phyloP scores from a whole-genome alignment of 1,140 invertebrate species.

The Drosophila orosa region DNA sequence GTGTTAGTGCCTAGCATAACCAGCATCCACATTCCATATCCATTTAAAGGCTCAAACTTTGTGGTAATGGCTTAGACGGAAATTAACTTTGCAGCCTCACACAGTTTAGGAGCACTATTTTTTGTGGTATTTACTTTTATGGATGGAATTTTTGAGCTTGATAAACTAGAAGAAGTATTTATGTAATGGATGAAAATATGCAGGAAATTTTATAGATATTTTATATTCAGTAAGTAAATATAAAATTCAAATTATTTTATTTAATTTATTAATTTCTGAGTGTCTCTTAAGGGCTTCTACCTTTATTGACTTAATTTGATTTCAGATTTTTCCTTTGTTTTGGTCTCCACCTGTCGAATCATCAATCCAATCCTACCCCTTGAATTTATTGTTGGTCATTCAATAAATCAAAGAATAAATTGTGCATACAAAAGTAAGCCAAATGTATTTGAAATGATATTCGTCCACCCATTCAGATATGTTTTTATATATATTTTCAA shows the following conservation, averaged over 20 bases:
- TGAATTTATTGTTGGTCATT: constrained; percentile 39
- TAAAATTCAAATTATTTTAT: neutral
- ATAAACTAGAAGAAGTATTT: neutral
- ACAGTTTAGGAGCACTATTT: constrained; percentile 6
- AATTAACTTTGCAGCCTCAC: constrained; percentile 32
- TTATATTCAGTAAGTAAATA: neutral
- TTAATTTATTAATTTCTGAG: neutral
- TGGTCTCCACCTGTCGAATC: neutral
- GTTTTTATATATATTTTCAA: constrained; percentile 38
- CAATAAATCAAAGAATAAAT: constrained; percentile 65
- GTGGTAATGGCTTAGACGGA: constrained; percentile 26
- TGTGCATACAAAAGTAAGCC: constrained; percentile 31
- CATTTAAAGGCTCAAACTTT: constrained; percentile 28
- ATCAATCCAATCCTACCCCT: constrained; percentile 2
- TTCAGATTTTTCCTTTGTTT: neutral
- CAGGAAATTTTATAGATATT: neutral
- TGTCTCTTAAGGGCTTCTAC: neutral
- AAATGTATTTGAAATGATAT: constrained; percentile 45
- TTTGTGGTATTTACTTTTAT: neutral
- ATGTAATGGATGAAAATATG: neutral
- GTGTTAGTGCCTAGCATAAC: constrained; percentile 4
- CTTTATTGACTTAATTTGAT: neutral
- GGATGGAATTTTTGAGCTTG: neutral
- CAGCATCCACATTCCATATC: constrained; percentile 28
- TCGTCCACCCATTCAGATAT: constrained; percentile 9